Conservation (phyloP, 2,888 invertebrate species). For the Acanthococcus lagerstroemiae region DNA sequence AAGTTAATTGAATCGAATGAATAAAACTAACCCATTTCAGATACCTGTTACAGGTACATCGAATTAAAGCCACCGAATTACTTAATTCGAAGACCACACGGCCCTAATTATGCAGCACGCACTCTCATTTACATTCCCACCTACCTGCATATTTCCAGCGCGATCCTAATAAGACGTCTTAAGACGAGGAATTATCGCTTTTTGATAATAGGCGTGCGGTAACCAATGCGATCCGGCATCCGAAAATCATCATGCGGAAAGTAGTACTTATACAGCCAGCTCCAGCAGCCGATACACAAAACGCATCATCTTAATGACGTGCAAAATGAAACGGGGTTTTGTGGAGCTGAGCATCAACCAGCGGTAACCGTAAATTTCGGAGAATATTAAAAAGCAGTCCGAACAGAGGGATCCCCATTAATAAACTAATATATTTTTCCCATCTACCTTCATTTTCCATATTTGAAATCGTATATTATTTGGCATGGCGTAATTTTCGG, state of each 20-base stretch:
- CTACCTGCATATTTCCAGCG: no score
- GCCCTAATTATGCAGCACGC: neutral
- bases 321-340: neutral
- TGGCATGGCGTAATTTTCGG: neutral
- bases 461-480: neutral
- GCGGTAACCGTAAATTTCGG: neutral
- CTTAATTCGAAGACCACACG: neutral
- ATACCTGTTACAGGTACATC: neutral
- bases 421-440: neutral
- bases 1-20: no score
- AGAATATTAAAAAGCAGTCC: neutral
- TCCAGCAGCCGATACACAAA: no score
- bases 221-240: no score
- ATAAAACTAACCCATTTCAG: no score
- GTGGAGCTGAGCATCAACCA: neutral
- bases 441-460: neutral
- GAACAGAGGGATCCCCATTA: neutral
- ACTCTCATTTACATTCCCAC: no score
- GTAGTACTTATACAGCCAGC: neutral
- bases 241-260: neutral
- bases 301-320: no score
- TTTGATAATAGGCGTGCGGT: neutral
- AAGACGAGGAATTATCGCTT: neutral
- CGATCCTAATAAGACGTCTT: no score
- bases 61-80: neutral